phyloP scores from a whole-genome alignment of 2,113 vertebrate genomes.

The Rhodinocichla rosea region DNA sequence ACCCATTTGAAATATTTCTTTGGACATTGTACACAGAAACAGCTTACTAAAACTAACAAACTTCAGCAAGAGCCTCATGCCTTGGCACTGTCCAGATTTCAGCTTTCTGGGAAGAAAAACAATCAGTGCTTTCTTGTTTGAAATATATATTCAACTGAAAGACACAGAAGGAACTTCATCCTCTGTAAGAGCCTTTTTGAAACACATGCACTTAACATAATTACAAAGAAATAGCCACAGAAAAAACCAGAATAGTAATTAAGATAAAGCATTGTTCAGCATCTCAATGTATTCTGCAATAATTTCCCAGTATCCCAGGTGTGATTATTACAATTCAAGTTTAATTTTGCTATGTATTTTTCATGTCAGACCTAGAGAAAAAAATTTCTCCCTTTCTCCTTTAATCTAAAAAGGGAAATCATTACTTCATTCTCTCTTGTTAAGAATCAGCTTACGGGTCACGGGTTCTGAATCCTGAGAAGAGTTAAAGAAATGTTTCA shows the following conservation, averaged over 20 bases:
- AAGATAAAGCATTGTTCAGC: background rate
- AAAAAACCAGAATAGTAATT: background rate
- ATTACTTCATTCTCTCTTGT: background rate
- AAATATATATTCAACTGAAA: background rate
- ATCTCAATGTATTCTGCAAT: background rate
- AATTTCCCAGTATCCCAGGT: background rate
- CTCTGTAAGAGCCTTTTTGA: background rate
- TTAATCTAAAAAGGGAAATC: background rate
- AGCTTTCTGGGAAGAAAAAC: background rate
- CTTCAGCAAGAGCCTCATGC: background rate
- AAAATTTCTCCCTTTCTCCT: background rate
- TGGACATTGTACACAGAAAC: background rate
- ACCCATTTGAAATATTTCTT: background rate
- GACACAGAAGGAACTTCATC: background rate
- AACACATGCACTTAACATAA: background rate
- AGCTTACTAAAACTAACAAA: background rate
- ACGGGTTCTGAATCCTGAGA: background rate
- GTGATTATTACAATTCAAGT: background rate
- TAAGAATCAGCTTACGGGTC: background rate
- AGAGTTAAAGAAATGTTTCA: background rate
- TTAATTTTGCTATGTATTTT: background rate
- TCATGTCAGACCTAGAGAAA: background rate
- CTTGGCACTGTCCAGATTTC: background rate
- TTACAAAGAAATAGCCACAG: background rate
- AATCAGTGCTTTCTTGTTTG: background rate